Percentiles rank a stretch among this genome's conserved stretches.
These are phyloP conservation scores for Hymenochirus boettgeri DNA, from an alignment of 2,113 vertebrate species.

Conservation along the genomic window DNA sequence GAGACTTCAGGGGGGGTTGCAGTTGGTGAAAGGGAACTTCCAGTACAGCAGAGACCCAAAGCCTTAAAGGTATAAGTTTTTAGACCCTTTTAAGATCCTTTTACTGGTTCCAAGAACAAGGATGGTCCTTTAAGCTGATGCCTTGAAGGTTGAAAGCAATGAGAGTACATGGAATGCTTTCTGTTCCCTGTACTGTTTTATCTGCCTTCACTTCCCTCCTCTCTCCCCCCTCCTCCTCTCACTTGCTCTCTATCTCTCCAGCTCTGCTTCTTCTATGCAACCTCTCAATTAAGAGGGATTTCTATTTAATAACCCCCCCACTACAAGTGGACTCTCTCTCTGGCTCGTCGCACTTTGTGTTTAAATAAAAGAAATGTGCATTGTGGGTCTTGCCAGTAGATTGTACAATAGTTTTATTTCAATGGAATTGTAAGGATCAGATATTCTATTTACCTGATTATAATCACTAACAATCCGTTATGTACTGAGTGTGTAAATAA, in stretches of 20 bases:
- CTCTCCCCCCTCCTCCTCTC: neutral
- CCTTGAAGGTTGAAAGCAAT: constrained; percentile 5
- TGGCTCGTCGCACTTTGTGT: too few relatives aligned
- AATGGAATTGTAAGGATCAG: too few relatives aligned
- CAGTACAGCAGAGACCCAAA: neutral
- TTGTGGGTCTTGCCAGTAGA: too few relatives aligned
- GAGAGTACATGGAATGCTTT: constrained; percentile 14
- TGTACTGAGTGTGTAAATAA: too few relatives aligned
- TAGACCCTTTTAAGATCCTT: neutral
- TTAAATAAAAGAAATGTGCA: too few relatives aligned
- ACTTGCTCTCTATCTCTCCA: constrained; percentile 8
- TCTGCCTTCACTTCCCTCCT: constrained; percentile 11
- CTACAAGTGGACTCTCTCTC: too few relatives aligned
- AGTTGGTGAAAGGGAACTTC: constrained; percentile 6
- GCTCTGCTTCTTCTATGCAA: neutral
- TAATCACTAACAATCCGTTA: too few relatives aligned
- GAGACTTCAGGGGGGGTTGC: constrained; percentile 4
- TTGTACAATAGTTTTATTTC: too few relatives aligned
- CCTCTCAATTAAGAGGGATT: constrained; percentile 13
- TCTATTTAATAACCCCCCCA: too few relatives aligned
- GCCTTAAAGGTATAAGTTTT: neutral
- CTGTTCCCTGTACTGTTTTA: constrained; percentile 15
- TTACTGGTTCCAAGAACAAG: neutral
- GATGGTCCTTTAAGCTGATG: neutral
- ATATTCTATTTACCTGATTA: too few relatives aligned